These are phyloP conservation scores for Hyppa rectilinea DNA, from an alignment of 2,888 invertebrate genomes.

Conservation along the genomic window DNA sequence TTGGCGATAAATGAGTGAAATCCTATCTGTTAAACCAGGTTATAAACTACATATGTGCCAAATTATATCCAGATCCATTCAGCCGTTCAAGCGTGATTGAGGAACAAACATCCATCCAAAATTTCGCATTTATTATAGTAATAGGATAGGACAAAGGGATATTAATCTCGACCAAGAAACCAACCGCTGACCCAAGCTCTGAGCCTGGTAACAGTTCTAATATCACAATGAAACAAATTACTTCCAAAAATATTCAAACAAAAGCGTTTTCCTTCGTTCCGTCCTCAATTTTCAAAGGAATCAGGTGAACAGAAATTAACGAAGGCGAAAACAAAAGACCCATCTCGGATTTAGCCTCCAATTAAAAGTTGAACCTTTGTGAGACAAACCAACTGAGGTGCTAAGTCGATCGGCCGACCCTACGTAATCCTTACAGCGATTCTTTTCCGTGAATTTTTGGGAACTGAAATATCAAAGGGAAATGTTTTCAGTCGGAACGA, in stretches of 20 bases:
- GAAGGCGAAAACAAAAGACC: constrained; percentile 71
- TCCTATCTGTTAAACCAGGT: too few relatives aligned
- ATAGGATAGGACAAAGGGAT: too few relatives aligned
- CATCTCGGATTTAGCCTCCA: constrained; percentile 74
- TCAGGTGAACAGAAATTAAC: constrained; percentile 75
- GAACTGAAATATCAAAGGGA: constrained; percentile 45
- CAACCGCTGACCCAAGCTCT: background rate
- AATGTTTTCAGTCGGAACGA: constrained; percentile 4
- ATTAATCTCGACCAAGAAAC: background rate
- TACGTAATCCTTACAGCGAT: constrained; percentile 47
- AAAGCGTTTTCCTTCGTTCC: constrained; percentile 59
- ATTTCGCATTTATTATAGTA: too few relatives aligned
- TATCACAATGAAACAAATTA: constrained; percentile 44
- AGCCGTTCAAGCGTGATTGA: too few relatives aligned
- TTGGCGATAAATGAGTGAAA: too few relatives aligned
- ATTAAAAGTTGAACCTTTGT: constrained; percentile 77
- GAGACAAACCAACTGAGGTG: constrained; percentile 69
- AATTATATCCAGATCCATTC: too few relatives aligned
- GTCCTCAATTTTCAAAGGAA: constrained; percentile 50
- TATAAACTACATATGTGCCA: too few relatives aligned
- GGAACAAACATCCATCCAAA: too few relatives aligned
- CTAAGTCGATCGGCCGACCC: constrained; percentile 62
- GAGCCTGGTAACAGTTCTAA: constrained; percentile 6
- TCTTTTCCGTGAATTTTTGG: constrained; percentile 43
- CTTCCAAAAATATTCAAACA: constrained; percentile 42